Conservation (phyloP, 37 sponge, comb jelly and placozoan genomes). For the Trichoplax adhaerens region DNA sequence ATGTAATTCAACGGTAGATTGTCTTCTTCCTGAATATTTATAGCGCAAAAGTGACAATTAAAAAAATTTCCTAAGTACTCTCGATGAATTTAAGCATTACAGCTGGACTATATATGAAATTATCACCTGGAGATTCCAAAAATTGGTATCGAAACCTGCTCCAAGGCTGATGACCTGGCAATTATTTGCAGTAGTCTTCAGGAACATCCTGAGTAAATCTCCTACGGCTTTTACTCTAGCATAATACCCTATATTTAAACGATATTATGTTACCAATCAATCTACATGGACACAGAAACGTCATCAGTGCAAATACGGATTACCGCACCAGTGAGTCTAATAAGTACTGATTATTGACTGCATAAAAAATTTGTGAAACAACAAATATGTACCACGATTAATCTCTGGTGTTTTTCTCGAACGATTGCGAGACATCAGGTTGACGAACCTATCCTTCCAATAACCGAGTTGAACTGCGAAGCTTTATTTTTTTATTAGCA, state of each 20-base stretch:
- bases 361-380: slow-evolving; percentile 2
- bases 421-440: slow-evolving; percentile 20
- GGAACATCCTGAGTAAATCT: slow-evolving; percentile 27
- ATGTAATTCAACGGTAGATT: too few relatives aligned
- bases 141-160: slow-evolving; percentile 80
- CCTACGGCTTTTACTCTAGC: slow-evolving; percentile 40
- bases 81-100: too few relatives aligned
- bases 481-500: slow-evolving; percentile 2
- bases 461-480: slow-evolving; percentile 63
- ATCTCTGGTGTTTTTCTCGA: slow-evolving; percentile 72
- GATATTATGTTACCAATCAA: slow-evolving; percentile 8
- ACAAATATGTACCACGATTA: slow-evolving; percentile 40
- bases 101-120: too few relatives aligned
- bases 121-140: slow-evolving; percentile 31
- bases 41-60: too few relatives aligned
- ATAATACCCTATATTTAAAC: slow-evolving; percentile 36
- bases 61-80: too few relatives aligned
- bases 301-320: background rate
- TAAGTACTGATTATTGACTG: slow-evolving; percentile 1
- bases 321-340: slow-evolving; percentile 7
- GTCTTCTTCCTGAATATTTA: too few relatives aligned
- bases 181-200: slow-evolving; percentile 15
- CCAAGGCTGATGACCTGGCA: slow-evolving; percentile 66
- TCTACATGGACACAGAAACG: background rate
- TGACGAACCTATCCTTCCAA: slow-evolving; percentile 61